Evolutionary conservation across 2,113 vertebrate species (phyloP).

Genomic region (Scatophagus argus): DNA sequence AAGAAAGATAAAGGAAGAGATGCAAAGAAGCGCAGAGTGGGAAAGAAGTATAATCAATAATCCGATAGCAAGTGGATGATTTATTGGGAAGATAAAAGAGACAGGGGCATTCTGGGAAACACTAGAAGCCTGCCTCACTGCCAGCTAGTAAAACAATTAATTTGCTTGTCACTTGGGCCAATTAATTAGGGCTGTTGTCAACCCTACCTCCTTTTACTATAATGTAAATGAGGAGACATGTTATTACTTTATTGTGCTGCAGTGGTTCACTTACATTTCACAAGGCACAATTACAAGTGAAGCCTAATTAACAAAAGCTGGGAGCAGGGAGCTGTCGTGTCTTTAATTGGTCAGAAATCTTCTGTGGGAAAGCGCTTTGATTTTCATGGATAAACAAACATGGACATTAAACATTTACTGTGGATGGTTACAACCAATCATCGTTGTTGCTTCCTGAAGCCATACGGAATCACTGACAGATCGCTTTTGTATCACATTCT

Average conservation of each 20-base stretch:
- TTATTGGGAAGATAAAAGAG: constrained; percentile 59
- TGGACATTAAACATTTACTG: not conserved
- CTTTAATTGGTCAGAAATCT: constrained; percentile 18
- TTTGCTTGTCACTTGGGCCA: constrained; percentile 34
- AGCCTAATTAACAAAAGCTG: constrained; percentile 20
- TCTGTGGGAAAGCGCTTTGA: not conserved
- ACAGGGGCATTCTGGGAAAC: constrained; percentile 61
- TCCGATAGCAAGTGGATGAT: constrained; percentile 34
- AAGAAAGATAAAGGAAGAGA: not conserved
- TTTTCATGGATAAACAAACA: not conserved
- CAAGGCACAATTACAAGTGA: not conserved
- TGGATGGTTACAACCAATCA: not conserved
- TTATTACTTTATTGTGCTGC: constrained; percentile 17
- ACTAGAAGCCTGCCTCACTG: constrained; percentile 22
- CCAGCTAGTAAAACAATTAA: constrained; percentile 28
- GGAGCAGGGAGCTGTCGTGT: not conserved
- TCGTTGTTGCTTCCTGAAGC: not conserved
- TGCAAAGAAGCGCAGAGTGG: not conserved
- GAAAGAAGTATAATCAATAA: constrained; percentile 44
- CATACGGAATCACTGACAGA: not conserved
- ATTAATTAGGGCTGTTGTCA: constrained; percentile 48
- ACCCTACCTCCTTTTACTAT: constrained; percentile 11
- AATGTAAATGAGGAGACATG: constrained; percentile 18
- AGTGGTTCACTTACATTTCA: constrained; percentile 27
- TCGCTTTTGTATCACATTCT: constrained; percentile 10